Evolutionary conservation across 2,888 invertebrate species (phyloP), one percentile per base, ranked within the genome.

Genomic region (Eurytoma californica): DNA sequence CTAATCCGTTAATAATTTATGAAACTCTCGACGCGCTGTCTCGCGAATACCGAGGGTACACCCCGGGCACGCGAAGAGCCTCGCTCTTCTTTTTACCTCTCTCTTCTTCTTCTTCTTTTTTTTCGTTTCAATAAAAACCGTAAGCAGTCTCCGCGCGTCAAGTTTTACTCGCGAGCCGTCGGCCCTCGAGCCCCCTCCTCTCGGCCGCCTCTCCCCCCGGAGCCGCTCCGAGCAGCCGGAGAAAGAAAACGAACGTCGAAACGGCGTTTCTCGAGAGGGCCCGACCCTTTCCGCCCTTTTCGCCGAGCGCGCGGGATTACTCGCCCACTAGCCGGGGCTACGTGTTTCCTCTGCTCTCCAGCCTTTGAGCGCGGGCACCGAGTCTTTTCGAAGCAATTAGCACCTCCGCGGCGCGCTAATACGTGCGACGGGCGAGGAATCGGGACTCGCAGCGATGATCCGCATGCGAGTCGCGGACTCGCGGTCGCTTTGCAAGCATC

Each of bases 1-100:
- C 70, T 70, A 77, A 77, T 77, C 65, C 77, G 77, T 77, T 70
- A 77, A 77, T 77, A 77, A 77, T 77, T 77, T 70, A 77, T 77
- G 70, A 77, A 77, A 69, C 47, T 16, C 16, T 16, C 63, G 53
- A 28, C 39, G 39, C 39, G 39, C 39, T 39, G 3, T 14, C 68
- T 28, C 67, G 68, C 28, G 58, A 69, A 69, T 47, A 12, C 47
- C 16, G 60, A 60, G 60, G 24, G 24, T 24, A 24, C 24, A 60
- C 60, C 16, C 20, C 20, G 58, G 24, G 58, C 18, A 58, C 18
- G 61, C 61, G 30, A 61, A n/a, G 39, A 39, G 9, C 39, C 39
- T 39, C 9, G 1, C 39, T 9, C 39, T 9, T 9, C 9, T 39
- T 39, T 39, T 39, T 39, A 9, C 9, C 39, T 39, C 39, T 9